phyloP scores from a whole-genome alignment of 2,113 vertebrate genomes.

The Apteryx owenii region DNA sequence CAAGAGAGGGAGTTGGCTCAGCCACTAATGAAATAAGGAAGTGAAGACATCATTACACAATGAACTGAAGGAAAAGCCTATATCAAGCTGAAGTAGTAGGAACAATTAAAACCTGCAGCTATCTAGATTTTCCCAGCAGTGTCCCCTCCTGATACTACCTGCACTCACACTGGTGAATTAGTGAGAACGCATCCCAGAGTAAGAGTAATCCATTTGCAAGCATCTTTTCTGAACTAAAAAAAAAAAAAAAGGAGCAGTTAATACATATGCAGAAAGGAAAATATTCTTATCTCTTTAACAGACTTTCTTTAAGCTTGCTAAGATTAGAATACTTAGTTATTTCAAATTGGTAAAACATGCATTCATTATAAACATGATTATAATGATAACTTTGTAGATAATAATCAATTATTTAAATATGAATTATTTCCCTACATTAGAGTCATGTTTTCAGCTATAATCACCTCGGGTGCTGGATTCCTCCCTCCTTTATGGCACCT shows the following conservation, averaged over 20 bases:
- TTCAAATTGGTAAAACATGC: slow-evolving; percentile 75
- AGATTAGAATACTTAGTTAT: slow-evolving; percentile 75
- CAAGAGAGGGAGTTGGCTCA: neutral
- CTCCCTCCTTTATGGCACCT: slow-evolving; percentile 52
- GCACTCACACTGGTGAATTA: neutral
- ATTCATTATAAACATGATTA: slow-evolving; percentile 76
- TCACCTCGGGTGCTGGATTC: slow-evolving; percentile 51
- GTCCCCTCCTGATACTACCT: neutral
- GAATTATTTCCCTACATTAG: slow-evolving; percentile 74
- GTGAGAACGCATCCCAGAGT: neutral
- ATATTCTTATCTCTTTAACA: slow-evolving; percentile 72
- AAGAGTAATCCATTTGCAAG: slow-evolving; percentile 36
- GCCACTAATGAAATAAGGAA: neutral
- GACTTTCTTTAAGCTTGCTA: slow-evolving; percentile 71
- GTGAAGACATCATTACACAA: neutral
- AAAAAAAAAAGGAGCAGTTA: slow-evolving; percentile 34
- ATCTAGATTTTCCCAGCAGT: neutral
- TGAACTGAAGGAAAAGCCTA: neutral
- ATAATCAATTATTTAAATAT: slow-evolving; percentile 77
- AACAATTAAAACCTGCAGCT: neutral
- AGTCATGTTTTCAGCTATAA: slow-evolving; percentile 72
- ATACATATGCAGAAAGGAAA: slow-evolving; percentile 70
- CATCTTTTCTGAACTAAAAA: slow-evolving; percentile 47
- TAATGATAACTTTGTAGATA: slow-evolving; percentile 76
- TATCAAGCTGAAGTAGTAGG: neutral